Base-by-base conservation (phyloP, 2,113 vertebrate species). In the Ceyx melanurus region DNA sequence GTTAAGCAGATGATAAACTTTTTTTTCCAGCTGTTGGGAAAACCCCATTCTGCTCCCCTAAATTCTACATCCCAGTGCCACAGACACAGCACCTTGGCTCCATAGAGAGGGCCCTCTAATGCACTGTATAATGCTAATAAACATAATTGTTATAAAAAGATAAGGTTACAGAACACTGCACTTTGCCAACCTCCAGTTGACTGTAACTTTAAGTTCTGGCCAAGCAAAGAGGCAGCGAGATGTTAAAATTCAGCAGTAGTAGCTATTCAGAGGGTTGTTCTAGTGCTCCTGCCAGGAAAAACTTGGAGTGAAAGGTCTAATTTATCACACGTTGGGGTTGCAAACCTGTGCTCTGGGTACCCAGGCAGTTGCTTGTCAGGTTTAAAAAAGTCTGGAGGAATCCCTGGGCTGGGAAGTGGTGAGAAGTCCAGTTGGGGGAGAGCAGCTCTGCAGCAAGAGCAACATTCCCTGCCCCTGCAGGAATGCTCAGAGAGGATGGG, bases 221-320 rank as follows among this genome's bases (percentile, higher is more conserved):
- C 73, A 81, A 90, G 60, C 43, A 45, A 42, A 90, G 50, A 92
- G 88, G 90, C 92, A 96, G 91, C 53, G 96, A 97, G 97, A 98
- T 97, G 97, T 97, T 96, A 97, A 96, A 96, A 97, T 97, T 98
- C 97, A 96, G 96, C 97, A 94, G 90, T 96, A 96, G 95, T 93
- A 96, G 97, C 97, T 94, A 62, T 95, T 97, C 92, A 89, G 97
- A 92, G 92, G 96, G 93, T 96, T 96, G 89, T 96, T 96, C 96
- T 96, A 92, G 94, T 91, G 77, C 28, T 43, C 40, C 72, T 93
- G 98, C 98, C 98, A 98, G 98, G 97, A 98, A 98, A 98, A 98
- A 98, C 97, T 95, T 91, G 5, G 64, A 97, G 97, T 98, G 97
- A 98, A 98, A 98, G 98, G 95, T 94, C 97, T 98, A 96, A 98